A percentile compares a stretch with the other conserved stretches of the same genome.
Conservation (phyloP, 2,888 invertebrate species). For the Amphipoea lucens region DNA sequence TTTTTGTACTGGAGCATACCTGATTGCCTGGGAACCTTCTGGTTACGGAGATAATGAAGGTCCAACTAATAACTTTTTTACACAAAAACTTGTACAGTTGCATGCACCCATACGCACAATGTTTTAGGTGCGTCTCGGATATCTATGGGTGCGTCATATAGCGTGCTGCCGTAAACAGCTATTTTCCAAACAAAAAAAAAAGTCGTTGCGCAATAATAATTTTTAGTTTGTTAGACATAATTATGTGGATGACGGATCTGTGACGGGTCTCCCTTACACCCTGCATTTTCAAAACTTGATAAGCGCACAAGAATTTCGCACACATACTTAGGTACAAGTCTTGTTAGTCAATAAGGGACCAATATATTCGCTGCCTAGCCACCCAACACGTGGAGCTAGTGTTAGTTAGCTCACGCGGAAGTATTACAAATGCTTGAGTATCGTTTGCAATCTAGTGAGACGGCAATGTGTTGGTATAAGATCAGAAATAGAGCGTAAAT, state of each 20-base stretch:
- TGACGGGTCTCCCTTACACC: background rate
- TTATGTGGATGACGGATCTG: background rate
- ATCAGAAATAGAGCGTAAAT: conserved; percentile 65
- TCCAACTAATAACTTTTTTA: background rate
- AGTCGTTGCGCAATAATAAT: background rate
- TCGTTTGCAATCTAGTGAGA: conserved; percentile 62
- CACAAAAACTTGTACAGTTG: background rate
- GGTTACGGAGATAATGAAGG: background rate
- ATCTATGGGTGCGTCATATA: too few species aligned
- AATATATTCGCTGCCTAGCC: background rate
- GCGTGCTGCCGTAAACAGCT: background rate
- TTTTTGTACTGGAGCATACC: background rate
- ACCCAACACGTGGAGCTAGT: conserved; percentile 12
- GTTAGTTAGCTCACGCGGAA: conserved; percentile 56
- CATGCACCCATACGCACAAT: background rate
- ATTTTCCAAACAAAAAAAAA: background rate
- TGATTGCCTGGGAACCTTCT: background rate
- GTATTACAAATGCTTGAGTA: conserved; percentile 63
- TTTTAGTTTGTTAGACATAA: background rate
- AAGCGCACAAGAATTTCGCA: background rate
- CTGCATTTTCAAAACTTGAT: background rate
- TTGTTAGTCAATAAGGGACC: background rate
- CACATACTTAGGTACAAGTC: too few species aligned
- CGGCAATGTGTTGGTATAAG: conserved; percentile 56
- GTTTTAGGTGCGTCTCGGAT: background rate